phyloP scores from a whole-genome alignment of 2,797 vertebrate species.

The Halcyon smyrnensis region DNA sequence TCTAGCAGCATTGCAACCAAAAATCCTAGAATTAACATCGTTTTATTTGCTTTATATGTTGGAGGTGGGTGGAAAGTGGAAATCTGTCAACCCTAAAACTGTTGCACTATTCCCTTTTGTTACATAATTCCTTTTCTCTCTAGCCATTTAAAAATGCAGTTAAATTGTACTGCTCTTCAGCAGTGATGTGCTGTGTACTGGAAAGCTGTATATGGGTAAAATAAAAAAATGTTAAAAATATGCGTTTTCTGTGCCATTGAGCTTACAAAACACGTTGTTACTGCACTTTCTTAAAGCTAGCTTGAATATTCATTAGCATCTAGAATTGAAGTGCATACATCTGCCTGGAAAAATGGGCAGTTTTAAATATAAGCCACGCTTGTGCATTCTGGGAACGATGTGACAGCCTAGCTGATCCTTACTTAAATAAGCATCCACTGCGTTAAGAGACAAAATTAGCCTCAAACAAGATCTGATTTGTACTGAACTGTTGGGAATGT shows the following conservation, averaged over 20 bases:
- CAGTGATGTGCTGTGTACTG: conserved; percentile 46
- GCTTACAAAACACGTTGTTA: neutral
- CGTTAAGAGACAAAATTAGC: conserved; percentile 13
- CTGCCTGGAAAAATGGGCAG: neutral
- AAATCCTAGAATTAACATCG: conserved; percentile 5
- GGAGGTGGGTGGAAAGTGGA: neutral
- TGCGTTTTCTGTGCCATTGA: neutral
- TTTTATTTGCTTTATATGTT: neutral
- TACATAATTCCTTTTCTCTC: conserved; percentile 16
- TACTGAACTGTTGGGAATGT: neutral
- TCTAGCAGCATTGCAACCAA: conserved; percentile 45
- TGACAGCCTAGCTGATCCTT: conserved; percentile 1
- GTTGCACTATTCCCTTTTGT: conserved; percentile 5
- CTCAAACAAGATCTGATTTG: neutral
- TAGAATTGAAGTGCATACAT: neutral
- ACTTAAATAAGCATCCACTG: neutral
- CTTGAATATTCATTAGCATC: neutral
- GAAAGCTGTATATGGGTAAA: conserved; percentile 29
- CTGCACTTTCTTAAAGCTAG: neutral
- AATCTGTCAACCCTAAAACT: conserved; percentile 22
- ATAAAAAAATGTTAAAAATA: conserved; percentile 22
- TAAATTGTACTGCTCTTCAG: conserved; percentile 27
- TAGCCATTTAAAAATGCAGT: conserved; percentile 51
- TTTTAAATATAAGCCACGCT: neutral
- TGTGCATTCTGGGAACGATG: neutral